Evolutionary conservation across 2,888 invertebrate genomes (phyloP), one percentile per base, ranked within the genome.

Genomic region (Hybos culiciformis): DNA sequence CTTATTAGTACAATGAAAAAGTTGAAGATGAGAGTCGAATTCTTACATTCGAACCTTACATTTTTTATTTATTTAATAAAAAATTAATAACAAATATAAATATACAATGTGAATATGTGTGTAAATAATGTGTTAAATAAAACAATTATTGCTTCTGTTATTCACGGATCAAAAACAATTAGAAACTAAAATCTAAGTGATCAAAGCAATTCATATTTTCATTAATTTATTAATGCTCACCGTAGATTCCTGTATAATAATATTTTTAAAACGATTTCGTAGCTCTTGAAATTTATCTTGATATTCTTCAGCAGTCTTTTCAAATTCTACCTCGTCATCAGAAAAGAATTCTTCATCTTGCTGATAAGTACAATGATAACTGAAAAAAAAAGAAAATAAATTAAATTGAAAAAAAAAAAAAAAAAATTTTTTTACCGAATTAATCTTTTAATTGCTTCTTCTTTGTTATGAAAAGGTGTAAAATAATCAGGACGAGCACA

Each of bases 211-310:
- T 32, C 14, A 5, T 12, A 12, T 29, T 29, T 12, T 29, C 5
- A 29, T n/a, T n/a, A 21, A 37, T 23, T 20, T 31, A 56, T n/a
- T n/a, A n/a, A n/a, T n/a, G 12, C 71, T 69, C 65, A 85, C 84
- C 78, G 80, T 81, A 57, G 83, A 83, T 56, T 85, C 84, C 64
- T 82, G 80, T 53, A 83, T 67, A 40, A 84, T 67, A 44, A 84
- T 68, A 57, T 75, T 74, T 48, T 78, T 74, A 61, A 80, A 85
- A 62, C 83, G 84, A 55, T 79, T 78, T 53, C 77, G 73, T 72
- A 86, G 76, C 47, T 71, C 70, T 23, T 73, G 72, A 56, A 79
- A 81, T 63, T 81, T 83, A 49, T 75, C 75, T 31, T 82, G 69
- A 51, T 83, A 70, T 56, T 78, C 76, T 52, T 75, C 65, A 2